Evolutionary conservation across 2,888 invertebrate genomes (phyloP), one percentile per base, ranked within the genome.

Genomic region (Lydus trimaculatus): DNA sequence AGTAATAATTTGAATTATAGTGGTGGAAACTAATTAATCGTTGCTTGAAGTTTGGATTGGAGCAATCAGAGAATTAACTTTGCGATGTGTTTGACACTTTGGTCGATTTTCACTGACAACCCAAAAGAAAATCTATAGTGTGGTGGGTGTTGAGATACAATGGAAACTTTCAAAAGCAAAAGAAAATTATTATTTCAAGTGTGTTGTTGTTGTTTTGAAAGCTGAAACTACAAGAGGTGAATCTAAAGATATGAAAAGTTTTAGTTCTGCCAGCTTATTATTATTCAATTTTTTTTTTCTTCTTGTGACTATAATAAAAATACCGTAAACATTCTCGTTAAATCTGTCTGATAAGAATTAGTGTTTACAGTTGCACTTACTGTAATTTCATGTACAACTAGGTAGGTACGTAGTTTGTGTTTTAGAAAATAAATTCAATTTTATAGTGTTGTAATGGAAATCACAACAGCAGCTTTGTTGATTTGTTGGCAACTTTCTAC

Each of bases 11-110:
- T 20, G 28, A 31, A 61, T 61, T 61, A 61, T 39, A 31, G 61
- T 61, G 39, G 25, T 17, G 61, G 13, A 23, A 61, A 61, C 61
- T 61, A 61, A 61, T 61, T 61, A 61, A 61, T 61, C 31, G 23
- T n/a, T 28, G 9, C 23, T 61, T 7, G 39, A 61, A 61, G 61
- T 61, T 61, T 23, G 17, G 39, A 36, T 39, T 43, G 28, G n/a
- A 23, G 23, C 61, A 61, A 61, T 61, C 39, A 39, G 28, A n/a
- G 61, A 61, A 39, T 61, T 39, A 39, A 25, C 61, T 36, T 36
- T 31, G 2, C 23, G 11, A 43, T 33, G 33, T 43, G 13, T 61
- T 61, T 43, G 61, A 23, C 23, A 20, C n/a, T 36, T 23, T 23
- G 6, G 25, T 23, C 31, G 61, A 61, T 61, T 33, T 23, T 9